These are phyloP conservation scores for Leptopterna dolabrata DNA, from an alignment of 2,888 invertebrate species.

Conservation along the genomic window DNA sequence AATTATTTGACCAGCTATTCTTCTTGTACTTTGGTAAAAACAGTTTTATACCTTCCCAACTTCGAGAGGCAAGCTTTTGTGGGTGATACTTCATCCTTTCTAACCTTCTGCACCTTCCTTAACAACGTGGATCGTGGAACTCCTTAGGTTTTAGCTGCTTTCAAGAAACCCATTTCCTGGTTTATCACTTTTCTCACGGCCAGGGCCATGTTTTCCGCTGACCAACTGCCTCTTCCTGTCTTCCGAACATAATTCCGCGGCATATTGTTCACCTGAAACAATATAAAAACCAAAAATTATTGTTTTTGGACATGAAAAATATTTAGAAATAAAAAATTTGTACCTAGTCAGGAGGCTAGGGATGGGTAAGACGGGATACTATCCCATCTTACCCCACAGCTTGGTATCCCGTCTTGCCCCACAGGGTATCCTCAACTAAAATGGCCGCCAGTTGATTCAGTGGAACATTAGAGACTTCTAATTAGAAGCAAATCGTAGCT, in stretches of 20 bases:
- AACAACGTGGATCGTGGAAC: not conserved
- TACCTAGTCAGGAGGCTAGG: too few relatives aligned
- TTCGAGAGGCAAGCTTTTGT: not conserved
- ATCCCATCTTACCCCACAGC: too few relatives aligned
- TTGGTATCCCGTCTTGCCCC: too few relatives aligned
- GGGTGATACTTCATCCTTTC: not conserved
- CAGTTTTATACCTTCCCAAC: not conserved
- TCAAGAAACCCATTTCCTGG: not conserved
- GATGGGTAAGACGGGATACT: too few relatives aligned
- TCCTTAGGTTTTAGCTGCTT: not conserved
- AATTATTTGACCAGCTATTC: not conserved
- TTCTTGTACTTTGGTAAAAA: not conserved
- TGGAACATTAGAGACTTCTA: too few relatives aligned
- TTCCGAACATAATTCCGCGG: not conserved
- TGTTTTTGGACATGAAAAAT: too few relatives aligned
- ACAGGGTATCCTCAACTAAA: too few relatives aligned
- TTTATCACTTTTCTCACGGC: not conserved
- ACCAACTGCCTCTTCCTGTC: not conserved
- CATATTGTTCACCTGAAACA: not conserved
- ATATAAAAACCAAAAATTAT: too few relatives aligned
- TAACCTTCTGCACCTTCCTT: not conserved
- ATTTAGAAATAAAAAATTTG: too few relatives aligned
- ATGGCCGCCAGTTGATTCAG: too few relatives aligned
- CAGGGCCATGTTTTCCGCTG: not conserved
- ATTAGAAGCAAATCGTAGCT: too few relatives aligned